Evolutionary conservation across 2,797 vertebrate genomes (phyloP).

Genomic region (Epinephelus awoara): DNA sequence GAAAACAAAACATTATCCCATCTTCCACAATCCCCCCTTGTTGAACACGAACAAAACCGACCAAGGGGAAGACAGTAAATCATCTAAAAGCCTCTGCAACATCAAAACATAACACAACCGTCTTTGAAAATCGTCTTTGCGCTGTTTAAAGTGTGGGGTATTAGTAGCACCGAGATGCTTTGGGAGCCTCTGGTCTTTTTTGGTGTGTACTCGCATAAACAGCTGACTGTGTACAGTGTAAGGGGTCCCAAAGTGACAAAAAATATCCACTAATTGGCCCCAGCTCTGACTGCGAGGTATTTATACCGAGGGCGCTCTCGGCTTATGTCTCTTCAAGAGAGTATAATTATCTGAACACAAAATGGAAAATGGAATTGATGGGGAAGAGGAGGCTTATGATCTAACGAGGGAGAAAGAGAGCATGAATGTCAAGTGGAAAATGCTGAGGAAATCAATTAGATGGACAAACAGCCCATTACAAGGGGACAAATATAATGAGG

Average conservation of each 20-base stretch:
- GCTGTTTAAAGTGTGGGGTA: constrained; percentile 11
- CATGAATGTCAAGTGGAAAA: background rate
- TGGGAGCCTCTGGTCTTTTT: constrained; percentile 14
- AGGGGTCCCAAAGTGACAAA: constrained; percentile 42
- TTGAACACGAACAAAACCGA: constrained; percentile 19
- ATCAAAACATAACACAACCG: background rate
- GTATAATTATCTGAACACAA: constrained; percentile 21
- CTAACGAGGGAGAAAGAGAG: background rate
- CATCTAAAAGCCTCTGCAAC: constrained; percentile 3
- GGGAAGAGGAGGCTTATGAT: background rate
- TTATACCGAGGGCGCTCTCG: constrained; percentile 23
- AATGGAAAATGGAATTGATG: background rate
- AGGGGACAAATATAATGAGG: background rate
- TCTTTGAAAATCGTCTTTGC: background rate
- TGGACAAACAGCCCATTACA: background rate
- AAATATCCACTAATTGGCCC: constrained; percentile 54
- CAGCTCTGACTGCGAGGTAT: constrained; percentile 37
- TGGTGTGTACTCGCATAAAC: constrained; percentile 40
- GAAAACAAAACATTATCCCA: background rate
- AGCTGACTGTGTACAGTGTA: constrained; percentile 37
- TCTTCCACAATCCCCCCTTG: background rate
- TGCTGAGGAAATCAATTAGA: background rate
- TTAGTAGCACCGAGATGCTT: background rate
- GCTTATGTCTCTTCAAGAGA: constrained; percentile 4
- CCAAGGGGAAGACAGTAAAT: constrained; percentile 7